Percentiles rank a stretch among this genome's conserved stretches.
phyloP scores from a whole-genome alignment of 2,113 vertebrate species.

The Chroicocephalus ridibundus region DNA sequence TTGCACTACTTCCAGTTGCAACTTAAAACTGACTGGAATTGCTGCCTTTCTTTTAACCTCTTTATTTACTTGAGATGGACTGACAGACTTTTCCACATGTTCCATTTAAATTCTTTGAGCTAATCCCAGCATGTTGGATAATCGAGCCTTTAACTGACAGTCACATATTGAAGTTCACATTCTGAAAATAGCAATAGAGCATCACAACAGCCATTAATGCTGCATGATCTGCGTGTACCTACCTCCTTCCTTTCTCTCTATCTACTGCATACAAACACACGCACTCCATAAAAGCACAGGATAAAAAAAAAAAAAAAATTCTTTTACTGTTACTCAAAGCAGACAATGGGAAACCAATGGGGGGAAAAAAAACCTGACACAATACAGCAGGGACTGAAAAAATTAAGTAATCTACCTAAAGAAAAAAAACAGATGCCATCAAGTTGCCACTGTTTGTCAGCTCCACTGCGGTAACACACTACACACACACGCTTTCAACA shows the following conservation, averaged over 20 bases:
- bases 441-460: background rate
- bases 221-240: background rate
- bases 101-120: slow-evolving; percentile 20
- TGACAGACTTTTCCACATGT: background rate
- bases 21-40: background rate
- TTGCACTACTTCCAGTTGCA: background rate
- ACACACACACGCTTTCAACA: background rate
- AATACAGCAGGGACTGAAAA: background rate
- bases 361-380: rapidly evolving
- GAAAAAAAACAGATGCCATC: background rate
- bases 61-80: background rate
- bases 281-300: background rate
- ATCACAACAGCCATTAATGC: background rate
- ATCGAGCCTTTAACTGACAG: background rate
- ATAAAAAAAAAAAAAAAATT: too few species aligned
- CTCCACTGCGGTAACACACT: background rate
- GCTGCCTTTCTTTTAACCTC: slow-evolving; percentile 5
- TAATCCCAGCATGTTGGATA: background rate
- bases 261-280: background rate
- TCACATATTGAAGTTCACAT: background rate
- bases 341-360: background rate
- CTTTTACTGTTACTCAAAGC: background rate
- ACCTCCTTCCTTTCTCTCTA: background rate
- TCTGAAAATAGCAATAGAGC: background rate
- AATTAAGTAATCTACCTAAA: background rate